Base-by-base conservation (phyloP, 2,888 invertebrate species). In the Podabrus alpinus region DNA sequence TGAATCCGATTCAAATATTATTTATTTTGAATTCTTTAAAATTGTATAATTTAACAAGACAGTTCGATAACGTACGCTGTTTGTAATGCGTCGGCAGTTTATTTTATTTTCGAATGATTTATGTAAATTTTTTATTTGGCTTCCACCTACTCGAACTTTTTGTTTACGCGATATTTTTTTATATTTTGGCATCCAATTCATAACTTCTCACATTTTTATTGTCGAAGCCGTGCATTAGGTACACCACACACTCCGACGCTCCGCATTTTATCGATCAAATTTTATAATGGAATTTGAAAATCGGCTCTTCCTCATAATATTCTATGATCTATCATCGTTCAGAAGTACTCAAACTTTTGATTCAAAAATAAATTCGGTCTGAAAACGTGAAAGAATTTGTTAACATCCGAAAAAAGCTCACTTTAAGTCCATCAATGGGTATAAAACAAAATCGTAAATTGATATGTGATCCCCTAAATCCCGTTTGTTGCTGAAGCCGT, bases 391-490 rank as follows among this genome's bases (percentile, higher is more conserved):
- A n/a, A 2, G 45, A 45, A 45, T 45, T 9, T 45, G 45, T 45
- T 45, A 45, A 45, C 45, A 9, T 45, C 0, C n/a, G 45, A 64
- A 64, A 21, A 19, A 64, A 64, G 62, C 62, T 64, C 62, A 64
- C 17, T 64, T 21, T 19, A 64, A 64, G 62, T 64, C 19, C 21
- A 21, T 21, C 71, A 70, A 45, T 45, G n/a, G 72, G 74, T 76
- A 73, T 72, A 77, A 73, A 73, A 75, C 72, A 74, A 74, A 77
- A 76, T 73, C 68, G 77, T 73, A 69, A 73, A 73, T 76, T 79
- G 81, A 81, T 80, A 73, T 71, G 75, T 79, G 81, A 81, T 80
- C 81, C 79, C 73, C 71, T 79, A 80, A 80, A 81, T 80, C 79
- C 76, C 75, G 78, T 77, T 78, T 76, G 77, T 77, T 77, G 78